These are phyloP conservation scores for Hestina assimilis DNA, from an alignment of 1,140 invertebrate genomes.

Conservation along the genomic window DNA sequence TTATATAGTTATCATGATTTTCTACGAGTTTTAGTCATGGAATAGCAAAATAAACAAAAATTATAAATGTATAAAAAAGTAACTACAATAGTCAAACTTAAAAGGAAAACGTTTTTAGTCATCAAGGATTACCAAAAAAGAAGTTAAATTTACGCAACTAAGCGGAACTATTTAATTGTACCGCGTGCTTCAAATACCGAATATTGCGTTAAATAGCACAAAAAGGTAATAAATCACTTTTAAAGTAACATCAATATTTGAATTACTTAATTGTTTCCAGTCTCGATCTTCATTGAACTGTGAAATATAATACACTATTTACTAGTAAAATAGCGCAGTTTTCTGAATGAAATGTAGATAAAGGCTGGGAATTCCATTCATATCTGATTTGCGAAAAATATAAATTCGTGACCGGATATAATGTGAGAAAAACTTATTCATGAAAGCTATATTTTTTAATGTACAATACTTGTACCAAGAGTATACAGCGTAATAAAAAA, in stretches of 20 bases:
- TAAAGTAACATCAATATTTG: no score
- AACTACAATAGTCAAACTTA: no score
- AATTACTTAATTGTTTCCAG: no score
- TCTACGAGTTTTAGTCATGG: no score
- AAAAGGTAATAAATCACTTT: background rate
- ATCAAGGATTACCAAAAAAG: background rate
- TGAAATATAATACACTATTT: no score
- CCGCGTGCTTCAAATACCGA: slow-evolving; percentile 7
- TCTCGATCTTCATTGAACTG: no score
- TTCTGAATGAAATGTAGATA: background rate
- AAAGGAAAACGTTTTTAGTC: no score
- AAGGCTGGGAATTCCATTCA: background rate
- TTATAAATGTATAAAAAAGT: no score
- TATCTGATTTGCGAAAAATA: background rate
- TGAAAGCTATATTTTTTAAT: background rate
- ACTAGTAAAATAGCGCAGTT: no score
- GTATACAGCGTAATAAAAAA: background rate
- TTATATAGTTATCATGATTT: no score
- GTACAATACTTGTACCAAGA: background rate
- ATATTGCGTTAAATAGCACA: background rate
- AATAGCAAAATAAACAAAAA: no score
- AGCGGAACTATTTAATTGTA: slow-evolving; percentile 14
- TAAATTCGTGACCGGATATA: background rate
- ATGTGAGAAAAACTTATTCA: background rate
- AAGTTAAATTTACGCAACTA: background rate